Evolutionary conservation across 2,888 invertebrate genomes (phyloP), one percentile per base, ranked within the genome.

Genomic region (Fabriciana adippe): DNA sequence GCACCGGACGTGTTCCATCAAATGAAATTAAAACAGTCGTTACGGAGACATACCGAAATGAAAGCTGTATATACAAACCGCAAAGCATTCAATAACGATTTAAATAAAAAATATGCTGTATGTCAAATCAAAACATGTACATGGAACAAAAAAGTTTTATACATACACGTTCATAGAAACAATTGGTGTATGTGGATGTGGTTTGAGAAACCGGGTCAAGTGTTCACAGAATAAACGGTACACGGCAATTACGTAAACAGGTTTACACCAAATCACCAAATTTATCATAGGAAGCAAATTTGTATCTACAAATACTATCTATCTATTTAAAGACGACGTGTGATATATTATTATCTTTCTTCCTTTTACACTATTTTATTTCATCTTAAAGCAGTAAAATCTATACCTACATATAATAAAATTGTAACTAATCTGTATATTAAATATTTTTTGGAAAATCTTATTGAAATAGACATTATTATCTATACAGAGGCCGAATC

Each of bases 221-320:
- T 82, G 81, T 78, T 78, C 76, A 74, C 75, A 72, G 76, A 78
- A 80, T 78, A 74, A 82, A 82, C 85, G 79, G 81, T 81, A 81
- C 78, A 74, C 73, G 68, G 79, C 78, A 82, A 83, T 84, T 81
- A 82, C 78, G 79, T 81, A 79, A 83, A 85, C 81, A 74, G 67
- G 61, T 59, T 62, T 62, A 64, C 67, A 62, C 55, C 64, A 54
- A 70, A 67, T 64, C 61, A 55, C 35, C 60, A 48, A 55, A 31
- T 61, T 41, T 41, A 14, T 60, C 55, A 55, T 26, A 55, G 35
- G 35, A 41, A 55, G 35, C 41, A 26, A 31, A 50, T 50, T 61
- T 50, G 54, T 21, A 18, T 41, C 35, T 55, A 48, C 14, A 66
- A 60, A 18, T 15, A 51, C 15, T 51, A 31, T 26, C n/a, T 26